Evolutionary conservation across 37 sponge, comb jelly and placozoan genomes (phyloP).

Genomic region (Aphrocallistes beatrix): DNA sequence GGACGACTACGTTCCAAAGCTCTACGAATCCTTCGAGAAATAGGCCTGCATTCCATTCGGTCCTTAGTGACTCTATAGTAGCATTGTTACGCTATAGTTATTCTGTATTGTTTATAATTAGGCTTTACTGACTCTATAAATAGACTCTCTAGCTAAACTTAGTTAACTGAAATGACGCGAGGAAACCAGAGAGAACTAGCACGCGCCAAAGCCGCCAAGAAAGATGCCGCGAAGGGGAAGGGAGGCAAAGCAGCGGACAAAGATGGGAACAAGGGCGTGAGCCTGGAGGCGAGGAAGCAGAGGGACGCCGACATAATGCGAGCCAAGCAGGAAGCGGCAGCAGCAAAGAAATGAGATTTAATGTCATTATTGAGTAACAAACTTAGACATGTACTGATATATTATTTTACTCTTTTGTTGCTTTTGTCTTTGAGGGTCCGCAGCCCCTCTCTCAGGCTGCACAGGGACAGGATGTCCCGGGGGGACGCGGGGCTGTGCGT

Average conservation of each 20-base stretch:
- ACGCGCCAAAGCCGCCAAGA: conserved; percentile 32
- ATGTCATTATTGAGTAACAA: neutral
- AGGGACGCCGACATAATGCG: conserved; percentile 35
- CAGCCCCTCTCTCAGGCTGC: neutral
- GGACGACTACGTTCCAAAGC: conserved; percentile 80
- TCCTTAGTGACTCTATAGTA: no score
- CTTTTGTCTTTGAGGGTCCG: neutral
- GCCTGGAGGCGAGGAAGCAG: conserved; percentile 16
- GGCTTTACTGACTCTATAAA: no score
- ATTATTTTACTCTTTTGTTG: neutral
- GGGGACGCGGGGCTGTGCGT: neutral
- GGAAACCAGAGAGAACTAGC: conserved; percentile 43
- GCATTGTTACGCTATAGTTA: no score
- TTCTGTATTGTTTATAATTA: no score
- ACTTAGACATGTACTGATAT: neutral
- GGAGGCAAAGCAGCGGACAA: neutral
- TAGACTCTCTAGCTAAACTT: no score
- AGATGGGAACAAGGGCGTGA: conserved; percentile 30
- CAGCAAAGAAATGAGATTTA: conserved; percentile 6
- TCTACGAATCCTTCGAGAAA: conserved; percentile 50
- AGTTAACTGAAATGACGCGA: conserved; percentile 18
- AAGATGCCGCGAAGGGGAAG: conserved; percentile 11
- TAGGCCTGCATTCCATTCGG: no score
- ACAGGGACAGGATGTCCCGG: neutral
- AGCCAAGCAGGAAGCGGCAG: conserved; percentile 24